phyloP scores from a whole-genome alignment of 2,888 invertebrate species.

The Ormyrus thymus region DNA sequence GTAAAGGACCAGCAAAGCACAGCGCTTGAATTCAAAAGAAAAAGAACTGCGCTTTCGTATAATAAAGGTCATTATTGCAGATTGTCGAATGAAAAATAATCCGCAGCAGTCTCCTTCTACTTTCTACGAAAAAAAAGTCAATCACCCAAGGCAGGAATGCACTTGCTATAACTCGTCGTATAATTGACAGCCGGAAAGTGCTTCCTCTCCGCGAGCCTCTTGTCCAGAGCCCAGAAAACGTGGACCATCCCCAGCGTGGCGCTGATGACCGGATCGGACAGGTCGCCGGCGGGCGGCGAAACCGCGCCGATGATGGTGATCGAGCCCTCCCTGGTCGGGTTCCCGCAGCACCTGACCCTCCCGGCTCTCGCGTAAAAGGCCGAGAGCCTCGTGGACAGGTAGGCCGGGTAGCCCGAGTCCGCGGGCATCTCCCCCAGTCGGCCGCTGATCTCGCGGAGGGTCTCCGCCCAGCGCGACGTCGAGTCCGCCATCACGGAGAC shows the following conservation, averaged over 20 bases:
- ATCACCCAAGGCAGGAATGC: constrained; percentile 87
- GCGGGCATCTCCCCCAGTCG: constrained; percentile 99
- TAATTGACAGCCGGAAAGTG: constrained; percentile 99
- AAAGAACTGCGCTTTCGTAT: too few relatives aligned
- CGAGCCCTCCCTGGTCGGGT: constrained; percentile 96
- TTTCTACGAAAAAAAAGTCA: background rate
- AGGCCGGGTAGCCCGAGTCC: constrained; percentile 97
- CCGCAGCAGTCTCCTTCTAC: background rate
- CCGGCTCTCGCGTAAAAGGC: constrained; percentile 99
- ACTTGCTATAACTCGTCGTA: constrained; percentile 96
- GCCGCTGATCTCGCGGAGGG: constrained; percentile 92
- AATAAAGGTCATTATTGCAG: too few relatives aligned
- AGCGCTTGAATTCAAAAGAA: too few relatives aligned
- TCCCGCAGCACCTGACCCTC: constrained; percentile 93
- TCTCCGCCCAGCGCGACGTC: constrained; percentile 87
- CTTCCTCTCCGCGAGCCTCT: constrained; percentile 97
- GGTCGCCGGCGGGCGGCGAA: constrained; percentile 99
- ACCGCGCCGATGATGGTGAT: constrained; percentile 99
- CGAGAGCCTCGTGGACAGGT: constrained; percentile 95
- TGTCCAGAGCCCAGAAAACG: constrained; percentile 99
- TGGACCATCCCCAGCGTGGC: constrained; percentile 98
- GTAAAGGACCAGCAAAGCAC: too few relatives aligned
- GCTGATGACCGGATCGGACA: constrained; percentile 99
- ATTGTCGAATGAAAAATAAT: background rate
- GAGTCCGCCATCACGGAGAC: constrained; percentile 91